These are phyloP conservation scores for Cyclargus thomasi DNA, from an alignment of 1,140 invertebrate species.

Conservation along the genomic window DNA sequence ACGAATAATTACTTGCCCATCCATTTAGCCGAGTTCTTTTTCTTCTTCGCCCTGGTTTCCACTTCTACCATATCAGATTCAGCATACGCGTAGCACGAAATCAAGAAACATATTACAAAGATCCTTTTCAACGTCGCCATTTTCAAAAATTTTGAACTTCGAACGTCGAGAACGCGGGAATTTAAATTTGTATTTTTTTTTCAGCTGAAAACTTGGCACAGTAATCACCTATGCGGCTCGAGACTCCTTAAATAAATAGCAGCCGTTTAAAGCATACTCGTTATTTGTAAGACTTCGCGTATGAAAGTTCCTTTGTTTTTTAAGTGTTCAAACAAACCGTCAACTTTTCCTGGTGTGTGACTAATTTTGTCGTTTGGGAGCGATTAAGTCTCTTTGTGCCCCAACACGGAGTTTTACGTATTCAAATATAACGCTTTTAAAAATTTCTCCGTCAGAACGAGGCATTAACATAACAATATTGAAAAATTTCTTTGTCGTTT, in stretches of 20 bases:
- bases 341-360: conserved; percentile 51
- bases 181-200: conserved; percentile 21
- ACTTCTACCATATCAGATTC: conserved; percentile 37
- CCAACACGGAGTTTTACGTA: conserved; percentile 29
- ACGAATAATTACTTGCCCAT: conserved; percentile 40
- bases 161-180: conserved; percentile 1
- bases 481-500: conserved; percentile 14
- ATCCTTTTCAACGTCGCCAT: conserved; percentile 39
- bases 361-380: conserved; percentile 54
- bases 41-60: conserved; percentile 58
- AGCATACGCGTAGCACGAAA: conserved; percentile 53
- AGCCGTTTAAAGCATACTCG: conserved; percentile 34
- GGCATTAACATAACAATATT: conserved; percentile 33
- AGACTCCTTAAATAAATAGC: conserved; percentile 49
- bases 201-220: neutral
- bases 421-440: conserved; percentile 45
- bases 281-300: conserved; percentile 38
- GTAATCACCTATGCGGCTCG: conserved; percentile 29
- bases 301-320: conserved; percentile 58
- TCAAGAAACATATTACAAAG: conserved; percentile 33
- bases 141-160: neutral
- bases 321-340: conserved; percentile 50
- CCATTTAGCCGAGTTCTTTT: conserved; percentile 42
- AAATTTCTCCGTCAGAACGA: conserved; percentile 39
- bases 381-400: conserved; percentile 51